These are phyloP conservation scores for Eristalinus sepulchralis DNA, from an alignment of 2,888 invertebrate species.

Conservation along the genomic window DNA sequence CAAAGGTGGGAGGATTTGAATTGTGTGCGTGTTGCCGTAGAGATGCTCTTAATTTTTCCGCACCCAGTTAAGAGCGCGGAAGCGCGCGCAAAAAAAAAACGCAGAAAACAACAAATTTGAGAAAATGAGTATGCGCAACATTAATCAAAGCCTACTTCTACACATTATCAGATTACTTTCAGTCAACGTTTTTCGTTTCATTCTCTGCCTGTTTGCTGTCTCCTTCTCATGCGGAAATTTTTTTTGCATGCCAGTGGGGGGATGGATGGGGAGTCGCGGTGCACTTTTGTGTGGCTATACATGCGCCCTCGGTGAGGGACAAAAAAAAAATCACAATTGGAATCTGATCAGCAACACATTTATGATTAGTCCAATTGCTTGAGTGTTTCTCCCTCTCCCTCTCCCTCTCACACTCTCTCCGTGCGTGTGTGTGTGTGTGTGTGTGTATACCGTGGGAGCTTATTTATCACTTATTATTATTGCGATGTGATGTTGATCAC, in stretches of 20 bases:
- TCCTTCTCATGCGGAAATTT: no score
- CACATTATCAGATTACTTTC: not conserved
- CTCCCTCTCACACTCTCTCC: not conserved
- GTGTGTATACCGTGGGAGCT: constrained; percentile 8
- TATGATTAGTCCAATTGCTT: not conserved
- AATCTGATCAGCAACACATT: not conserved
- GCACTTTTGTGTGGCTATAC: no score
- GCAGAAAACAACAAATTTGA: not conserved
- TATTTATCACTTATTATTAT: constrained; percentile 62
- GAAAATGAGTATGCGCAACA: constrained; percentile 38
- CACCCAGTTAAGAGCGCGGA: not conserved
- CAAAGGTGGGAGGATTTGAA: no score
- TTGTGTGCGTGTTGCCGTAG: not conserved
- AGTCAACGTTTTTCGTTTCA: no score
- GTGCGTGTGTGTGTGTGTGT: not conserved
- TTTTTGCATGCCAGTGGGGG: no score
- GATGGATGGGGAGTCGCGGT: no score
- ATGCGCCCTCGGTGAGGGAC: no score
- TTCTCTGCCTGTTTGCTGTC: no score
- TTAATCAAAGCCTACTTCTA: not conserved
- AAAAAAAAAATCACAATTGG: no score
- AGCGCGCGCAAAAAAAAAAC: no score
- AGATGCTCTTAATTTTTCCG: not conserved
- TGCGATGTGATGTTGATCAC: not conserved
- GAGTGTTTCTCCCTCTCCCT: no score